These are phyloP conservation scores for Dolomedes plantarius DNA, from an alignment of 2,888 invertebrate species.

Conservation along the genomic window DNA sequence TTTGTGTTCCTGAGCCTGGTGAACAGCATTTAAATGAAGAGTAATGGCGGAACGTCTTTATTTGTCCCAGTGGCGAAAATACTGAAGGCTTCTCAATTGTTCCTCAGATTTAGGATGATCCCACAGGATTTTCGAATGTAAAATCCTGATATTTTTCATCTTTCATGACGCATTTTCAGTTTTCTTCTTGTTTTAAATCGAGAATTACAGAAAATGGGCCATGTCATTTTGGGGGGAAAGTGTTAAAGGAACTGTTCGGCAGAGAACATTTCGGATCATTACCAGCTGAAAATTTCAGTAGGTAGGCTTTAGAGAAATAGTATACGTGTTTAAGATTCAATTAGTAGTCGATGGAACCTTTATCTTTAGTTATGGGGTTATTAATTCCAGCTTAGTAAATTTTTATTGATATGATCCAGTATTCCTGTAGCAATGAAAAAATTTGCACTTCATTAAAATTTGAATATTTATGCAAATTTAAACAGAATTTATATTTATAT, in stretches of 20 bases:
- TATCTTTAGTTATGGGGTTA: too few relatives aligned
- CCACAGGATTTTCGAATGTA: constrained; percentile 35
- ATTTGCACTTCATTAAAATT: too few relatives aligned
- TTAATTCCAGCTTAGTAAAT: too few relatives aligned
- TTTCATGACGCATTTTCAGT: neutral
- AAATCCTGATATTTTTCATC: constrained; percentile 1
- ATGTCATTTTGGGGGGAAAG: neutral
- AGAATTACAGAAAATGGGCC: neutral
- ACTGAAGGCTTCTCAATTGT: constrained; percentile 48
- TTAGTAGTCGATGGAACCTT: too few relatives aligned
- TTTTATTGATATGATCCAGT: too few relatives aligned
- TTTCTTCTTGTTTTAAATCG: neutral
- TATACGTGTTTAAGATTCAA: too few relatives aligned
- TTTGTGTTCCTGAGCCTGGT: constrained; percentile 8
- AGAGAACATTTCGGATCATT: too few relatives aligned
- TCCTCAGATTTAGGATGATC: constrained; percentile 27
- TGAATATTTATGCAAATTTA: too few relatives aligned
- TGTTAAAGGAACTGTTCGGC: neutral
- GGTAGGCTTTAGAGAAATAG: too few relatives aligned
- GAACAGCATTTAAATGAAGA: constrained; percentile 65
- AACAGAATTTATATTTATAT: too few relatives aligned
- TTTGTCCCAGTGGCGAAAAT: constrained; percentile 43
- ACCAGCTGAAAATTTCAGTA: too few relatives aligned
- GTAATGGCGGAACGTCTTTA: constrained; percentile 60
- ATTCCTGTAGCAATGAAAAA: too few relatives aligned